phyloP scores from a whole-genome alignment of 2,113 vertebrate species.

The Zosterops pallidus region DNA sequence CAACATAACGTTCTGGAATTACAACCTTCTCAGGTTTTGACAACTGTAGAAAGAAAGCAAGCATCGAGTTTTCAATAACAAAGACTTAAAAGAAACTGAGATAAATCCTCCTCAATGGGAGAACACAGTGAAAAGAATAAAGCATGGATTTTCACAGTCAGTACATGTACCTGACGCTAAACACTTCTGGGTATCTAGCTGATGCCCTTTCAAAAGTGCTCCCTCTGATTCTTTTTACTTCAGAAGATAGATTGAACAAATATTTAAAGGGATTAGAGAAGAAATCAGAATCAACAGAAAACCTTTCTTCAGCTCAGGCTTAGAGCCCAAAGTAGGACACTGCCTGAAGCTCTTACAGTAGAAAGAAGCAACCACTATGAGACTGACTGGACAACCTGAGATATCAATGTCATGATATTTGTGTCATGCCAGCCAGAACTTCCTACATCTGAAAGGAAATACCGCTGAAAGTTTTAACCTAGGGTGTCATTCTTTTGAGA shows the following conservation, averaged over 20 bases:
- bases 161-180: neutral
- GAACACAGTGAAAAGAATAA: neutral
- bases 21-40: constrained; percentile 91
- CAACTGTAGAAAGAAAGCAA: constrained; percentile 72
- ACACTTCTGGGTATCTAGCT: neutral
- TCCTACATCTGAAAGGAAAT: neutral
- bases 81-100: neutral
- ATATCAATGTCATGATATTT: neutral
- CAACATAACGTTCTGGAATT: constrained; percentile 93
- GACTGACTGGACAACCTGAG: neutral
- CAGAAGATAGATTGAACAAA: neutral
- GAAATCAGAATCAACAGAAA: neutral
- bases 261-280: neutral
- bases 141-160: neutral
- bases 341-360: neutral
- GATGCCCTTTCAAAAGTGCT: neutral
- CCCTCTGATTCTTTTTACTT: neutral
- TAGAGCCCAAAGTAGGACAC: neutral
- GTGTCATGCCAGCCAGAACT: neutral
- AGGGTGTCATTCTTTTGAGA: neutral
- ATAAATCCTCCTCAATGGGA: neutral
- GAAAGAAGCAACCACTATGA: neutral
- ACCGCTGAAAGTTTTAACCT: neutral
- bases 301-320: neutral
- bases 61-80: neutral